Evolutionary conservation across 2,113 vertebrate species (phyloP), one percentile per base, ranked within the genome.

Genomic region (Salminus brasiliensis): DNA sequence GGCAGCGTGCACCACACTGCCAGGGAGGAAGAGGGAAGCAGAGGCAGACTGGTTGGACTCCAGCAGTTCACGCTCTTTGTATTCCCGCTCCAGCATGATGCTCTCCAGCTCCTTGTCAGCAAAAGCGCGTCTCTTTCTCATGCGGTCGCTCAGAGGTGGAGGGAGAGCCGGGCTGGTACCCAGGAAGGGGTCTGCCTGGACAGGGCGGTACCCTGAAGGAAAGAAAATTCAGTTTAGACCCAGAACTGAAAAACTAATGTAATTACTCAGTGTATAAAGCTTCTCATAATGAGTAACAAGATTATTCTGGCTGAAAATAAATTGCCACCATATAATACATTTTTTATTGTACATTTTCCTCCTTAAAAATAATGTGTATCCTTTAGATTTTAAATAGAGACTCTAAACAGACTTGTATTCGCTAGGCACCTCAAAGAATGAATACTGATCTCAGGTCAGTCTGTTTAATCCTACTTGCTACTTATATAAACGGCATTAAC

Each of bases 11-110:
- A 95, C 90, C 89, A 96, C 85, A 21, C 83, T 92, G 83, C 85
- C 93, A 2, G 98, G 96, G 72, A 97, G 92, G 65, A 97, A 94
- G 23, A 98, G 92, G 1, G 97, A 91, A 47, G 87, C 83, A 12
- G 95, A 81, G 9, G 88, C 62, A 15, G 94, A 88, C 92, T 96
- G 95, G 53, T 93, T 93, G 66, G 92, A 95, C 90, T 98, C 97
- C 87, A 98, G 85, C 88, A 98, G 94, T 90, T 98, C 97, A 10
- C 96, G 94, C 72, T 99, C 97, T 74, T 98, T 99, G 89, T 96
- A 99, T 80, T 99, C 98, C 74, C 97, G 93, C 89, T 99, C 97
- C 88, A 99, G 90, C 98, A 99, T 99, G 87, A 99, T 97, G 89
- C 91, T 96, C 89, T 99, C 98, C 92, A 99, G 82, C 89, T 99